A percentile compares a stretch with the other conserved stretches of the same genome.
phyloP scores from a whole-genome alignment of 2,888 invertebrate genomes.

The Chrysotoxum bicinctum region DNA sequence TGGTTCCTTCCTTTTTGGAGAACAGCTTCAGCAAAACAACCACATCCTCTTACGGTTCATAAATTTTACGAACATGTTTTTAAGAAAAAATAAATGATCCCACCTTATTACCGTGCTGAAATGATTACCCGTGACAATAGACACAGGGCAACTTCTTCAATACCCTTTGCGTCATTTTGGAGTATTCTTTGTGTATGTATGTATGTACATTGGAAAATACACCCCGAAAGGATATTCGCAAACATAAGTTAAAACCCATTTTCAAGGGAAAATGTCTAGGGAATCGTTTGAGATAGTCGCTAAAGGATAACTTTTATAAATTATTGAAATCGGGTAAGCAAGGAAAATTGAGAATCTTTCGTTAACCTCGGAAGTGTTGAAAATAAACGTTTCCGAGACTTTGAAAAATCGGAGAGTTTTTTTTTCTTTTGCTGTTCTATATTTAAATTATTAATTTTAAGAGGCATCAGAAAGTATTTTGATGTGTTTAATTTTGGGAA shows the following conservation, averaged over 20 bases:
- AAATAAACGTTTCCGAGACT: background rate
- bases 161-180: background rate
- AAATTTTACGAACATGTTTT: conserved; percentile 37
- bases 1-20: background rate
- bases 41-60: conserved; percentile 22
- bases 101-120: conserved; percentile 39
- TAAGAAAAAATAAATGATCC: conserved; percentile 50
- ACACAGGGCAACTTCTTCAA: background rate
- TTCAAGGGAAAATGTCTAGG: conserved; percentile 13
- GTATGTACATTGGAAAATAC: background rate
- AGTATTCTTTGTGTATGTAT: background rate
- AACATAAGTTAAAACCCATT: conserved; percentile 23
- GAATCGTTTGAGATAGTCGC: conserved; percentile 13
- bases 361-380: background rate
- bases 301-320: conserved; percentile 42
- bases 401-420: too few relatives aligned
- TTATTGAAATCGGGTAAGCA: conserved; percentile 20
- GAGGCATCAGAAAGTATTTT: too few relatives aligned
- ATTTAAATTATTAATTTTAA: too few relatives aligned
- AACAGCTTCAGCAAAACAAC: background rate
- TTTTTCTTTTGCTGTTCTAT: too few relatives aligned
- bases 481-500: too few relatives aligned
- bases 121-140: conserved; percentile 60
- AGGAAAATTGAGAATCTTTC: background rate
- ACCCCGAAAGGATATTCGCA: conserved; percentile 16